phyloP scores from a whole-genome alignment of 1,140 invertebrate genomes.

The Brachionus plicatilis region DNA sequence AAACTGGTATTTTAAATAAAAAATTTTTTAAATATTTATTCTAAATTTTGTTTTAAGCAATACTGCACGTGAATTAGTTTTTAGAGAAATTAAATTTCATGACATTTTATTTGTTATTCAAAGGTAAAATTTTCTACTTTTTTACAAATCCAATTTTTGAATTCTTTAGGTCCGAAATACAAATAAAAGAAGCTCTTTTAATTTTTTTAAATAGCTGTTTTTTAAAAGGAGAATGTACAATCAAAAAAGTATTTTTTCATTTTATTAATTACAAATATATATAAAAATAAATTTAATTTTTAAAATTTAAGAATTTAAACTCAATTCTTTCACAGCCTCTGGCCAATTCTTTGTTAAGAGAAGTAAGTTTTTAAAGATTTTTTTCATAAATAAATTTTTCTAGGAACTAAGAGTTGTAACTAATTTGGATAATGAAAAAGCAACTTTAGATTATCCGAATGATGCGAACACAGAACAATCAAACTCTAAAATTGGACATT shows the following conservation, averaged over 20 bases:
- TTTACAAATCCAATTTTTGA: neutral
- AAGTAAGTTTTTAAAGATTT: slow-evolving; percentile 14
- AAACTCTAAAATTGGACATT: neutral
- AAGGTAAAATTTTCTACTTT: neutral
- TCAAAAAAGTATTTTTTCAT: slow-evolving; percentile 15
- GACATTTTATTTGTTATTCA: slow-evolving; percentile 27
- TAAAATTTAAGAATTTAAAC: slow-evolving; percentile 17
- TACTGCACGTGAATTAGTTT: neutral
- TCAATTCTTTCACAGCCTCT: slow-evolving; percentile 11
- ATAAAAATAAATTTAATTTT: neutral
- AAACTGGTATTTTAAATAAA: neutral
- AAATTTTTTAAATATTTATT: neutral
- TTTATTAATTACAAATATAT: neutral
- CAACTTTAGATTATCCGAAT: neutral
- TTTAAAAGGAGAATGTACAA: neutral
- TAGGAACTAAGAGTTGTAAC: neutral
- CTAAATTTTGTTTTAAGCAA: neutral
- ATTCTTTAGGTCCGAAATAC: neutral
- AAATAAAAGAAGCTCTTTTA: slow-evolving; percentile 32
- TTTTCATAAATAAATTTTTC: neutral
- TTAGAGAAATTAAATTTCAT: slow-evolving; percentile 10
- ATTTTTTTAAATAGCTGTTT: slow-evolving; percentile 31
- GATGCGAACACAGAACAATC: neutral
- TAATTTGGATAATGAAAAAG: neutral
- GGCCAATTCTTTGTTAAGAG: slow-evolving; percentile 12